These are phyloP conservation scores for Drosophila nikananu DNA, from an alignment of 1,140 invertebrate species.

Conservation along the genomic window DNA sequence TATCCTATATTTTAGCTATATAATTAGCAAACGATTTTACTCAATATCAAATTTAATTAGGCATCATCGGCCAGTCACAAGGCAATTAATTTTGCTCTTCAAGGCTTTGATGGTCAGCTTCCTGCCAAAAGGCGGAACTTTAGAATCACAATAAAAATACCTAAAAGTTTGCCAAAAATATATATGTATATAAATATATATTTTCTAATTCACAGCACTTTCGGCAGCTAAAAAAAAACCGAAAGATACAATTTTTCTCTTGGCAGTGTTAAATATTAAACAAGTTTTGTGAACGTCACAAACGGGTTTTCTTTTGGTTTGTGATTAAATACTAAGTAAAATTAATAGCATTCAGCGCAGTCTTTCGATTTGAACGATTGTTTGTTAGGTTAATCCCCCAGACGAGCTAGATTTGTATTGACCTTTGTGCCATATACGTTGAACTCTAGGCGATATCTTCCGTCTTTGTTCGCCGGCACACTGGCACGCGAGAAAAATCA, in stretches of 20 bases:
- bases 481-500: conserved; percentile 28
- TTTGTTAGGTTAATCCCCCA: conserved; percentile 36
- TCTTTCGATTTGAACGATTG: conserved; percentile 27
- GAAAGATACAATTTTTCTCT: neutral
- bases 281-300: conserved; percentile 33
- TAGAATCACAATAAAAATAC: conserved; percentile 15
- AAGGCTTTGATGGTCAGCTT: conserved; percentile 19
- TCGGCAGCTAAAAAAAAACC: neutral
- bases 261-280: conserved; percentile 23
- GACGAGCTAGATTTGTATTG: conserved; percentile 21
- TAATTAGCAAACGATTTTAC: conserved; percentile 30
- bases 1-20: neutral
- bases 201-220: conserved; percentile 34
- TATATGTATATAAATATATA: neutral
- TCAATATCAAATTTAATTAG: conserved; percentile 42
- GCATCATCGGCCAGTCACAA: conserved; percentile 26
- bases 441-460: conserved; percentile 46
- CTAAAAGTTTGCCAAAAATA: conserved; percentile 24
- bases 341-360: conserved; percentile 21
- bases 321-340: conserved; percentile 23
- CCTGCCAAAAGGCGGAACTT: conserved; percentile 45
- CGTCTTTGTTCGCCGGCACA: conserved; percentile 37
- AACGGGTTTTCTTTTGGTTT: conserved; percentile 22
- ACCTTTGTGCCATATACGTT: conserved; percentile 52
- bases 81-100: conserved; percentile 8